A percentile compares a stretch with the other conserved stretches of the same genome.
phyloP scores from a whole-genome alignment of 2,797 vertebrate species.

The Mus caroli region DNA sequence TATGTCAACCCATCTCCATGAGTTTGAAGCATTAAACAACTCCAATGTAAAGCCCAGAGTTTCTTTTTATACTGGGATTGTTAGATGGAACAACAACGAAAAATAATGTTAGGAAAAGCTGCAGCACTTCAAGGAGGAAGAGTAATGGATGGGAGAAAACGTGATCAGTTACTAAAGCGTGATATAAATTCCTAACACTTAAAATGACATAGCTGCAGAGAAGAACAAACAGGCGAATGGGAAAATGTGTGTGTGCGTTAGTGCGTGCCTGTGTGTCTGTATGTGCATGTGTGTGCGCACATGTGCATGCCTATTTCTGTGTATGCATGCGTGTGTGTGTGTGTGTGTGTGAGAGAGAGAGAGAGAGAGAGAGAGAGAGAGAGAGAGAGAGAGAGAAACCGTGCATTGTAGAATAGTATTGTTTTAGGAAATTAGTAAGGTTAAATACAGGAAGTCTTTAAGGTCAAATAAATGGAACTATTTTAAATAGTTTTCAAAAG shows the following conservation, averaged over 20 bases:
- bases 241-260: neutral
- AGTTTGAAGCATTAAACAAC: conserved; percentile 26
- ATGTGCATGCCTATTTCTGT: neutral
- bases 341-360: neutral
- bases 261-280: neutral
- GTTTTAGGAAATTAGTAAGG: conserved; percentile 48
- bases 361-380: no score
- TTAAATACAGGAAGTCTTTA: conserved; percentile 56
- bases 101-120: neutral
- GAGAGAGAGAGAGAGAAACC: neutral
- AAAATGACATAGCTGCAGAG: neutral
- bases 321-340: neutral
- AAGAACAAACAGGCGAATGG: conserved; percentile 14
- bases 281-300: neutral
- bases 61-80: neutral
- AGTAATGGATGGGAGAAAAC: neutral
- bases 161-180: neutral
- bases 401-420: neutral
- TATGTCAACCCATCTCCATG: neutral
- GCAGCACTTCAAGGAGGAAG: conserved; percentile 33
- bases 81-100: conserved; percentile 40
- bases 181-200: neutral
- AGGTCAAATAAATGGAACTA: conserved; percentile 50
- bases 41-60: conserved; percentile 27
- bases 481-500: conserved; percentile 55